phyloP scores from a whole-genome alignment of 2,113 vertebrate genomes.

The Ochotona curzoniae region DNA sequence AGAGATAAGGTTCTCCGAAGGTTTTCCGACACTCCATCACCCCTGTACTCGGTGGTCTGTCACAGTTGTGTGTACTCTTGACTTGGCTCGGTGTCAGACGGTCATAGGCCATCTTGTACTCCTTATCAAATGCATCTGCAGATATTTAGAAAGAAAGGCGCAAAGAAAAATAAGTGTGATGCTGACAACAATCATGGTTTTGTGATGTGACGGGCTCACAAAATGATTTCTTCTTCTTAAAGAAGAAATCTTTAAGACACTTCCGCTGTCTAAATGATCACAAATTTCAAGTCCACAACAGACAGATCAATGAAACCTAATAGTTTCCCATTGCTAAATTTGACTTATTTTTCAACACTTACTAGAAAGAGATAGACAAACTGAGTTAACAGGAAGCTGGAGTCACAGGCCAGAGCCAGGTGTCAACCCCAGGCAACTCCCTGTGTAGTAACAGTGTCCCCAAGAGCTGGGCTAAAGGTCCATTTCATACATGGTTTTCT shows the following conservation, averaged over 20 bases:
- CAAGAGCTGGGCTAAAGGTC: too few relatives aligned
- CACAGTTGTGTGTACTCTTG: conserved; percentile 97
- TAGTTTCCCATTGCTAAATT: neutral
- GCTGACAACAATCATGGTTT: conserved; percentile 1
- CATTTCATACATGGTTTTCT: too few relatives aligned
- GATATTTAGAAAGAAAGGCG: conserved; percentile 46
- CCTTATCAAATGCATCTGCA: conserved; percentile 97
- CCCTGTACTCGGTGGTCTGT: conserved; percentile 95
- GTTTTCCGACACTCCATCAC: conserved; percentile 98
- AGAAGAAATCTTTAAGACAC: neutral
- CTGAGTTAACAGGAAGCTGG: too few relatives aligned
- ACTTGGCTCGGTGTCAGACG: conserved; percentile 95
- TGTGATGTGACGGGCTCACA: neutral
- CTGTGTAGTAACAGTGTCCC: too few relatives aligned
- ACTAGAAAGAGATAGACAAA: too few relatives aligned
- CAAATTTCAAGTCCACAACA: neutral
- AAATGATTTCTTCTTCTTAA: too few relatives aligned
- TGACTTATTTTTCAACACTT: too few relatives aligned
- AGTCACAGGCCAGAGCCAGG: too few relatives aligned
- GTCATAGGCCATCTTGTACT: conserved; percentile 98
- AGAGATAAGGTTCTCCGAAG: conserved; percentile 96
- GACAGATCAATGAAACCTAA: neutral
- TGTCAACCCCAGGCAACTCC: too few relatives aligned
- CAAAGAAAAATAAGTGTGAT: conserved; percentile 26
- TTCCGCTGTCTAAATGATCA: neutral